Conservation (phyloP, 2,113 vertebrate genomes). For the Sakesphorus luctuosus region DNA sequence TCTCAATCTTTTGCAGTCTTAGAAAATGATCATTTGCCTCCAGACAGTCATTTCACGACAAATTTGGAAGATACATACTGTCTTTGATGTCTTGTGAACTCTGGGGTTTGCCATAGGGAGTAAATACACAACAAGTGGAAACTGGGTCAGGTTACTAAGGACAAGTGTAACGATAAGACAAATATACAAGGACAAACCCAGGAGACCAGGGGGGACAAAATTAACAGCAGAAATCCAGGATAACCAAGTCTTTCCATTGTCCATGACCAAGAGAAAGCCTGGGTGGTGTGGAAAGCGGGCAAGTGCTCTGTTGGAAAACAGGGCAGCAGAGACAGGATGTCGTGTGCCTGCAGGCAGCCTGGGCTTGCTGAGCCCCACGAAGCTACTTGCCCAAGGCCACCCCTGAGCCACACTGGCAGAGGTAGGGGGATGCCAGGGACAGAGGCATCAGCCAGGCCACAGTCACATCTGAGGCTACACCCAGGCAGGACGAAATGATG, state of each 20-base stretch:
- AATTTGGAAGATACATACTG: background rate
- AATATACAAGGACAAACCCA: background rate
- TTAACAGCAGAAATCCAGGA: background rate
- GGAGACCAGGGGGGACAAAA: background rate
- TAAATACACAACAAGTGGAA: background rate
- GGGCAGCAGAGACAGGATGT: background rate
- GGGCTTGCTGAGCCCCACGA: background rate
- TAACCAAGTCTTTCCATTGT: background rate
- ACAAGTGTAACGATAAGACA: background rate
- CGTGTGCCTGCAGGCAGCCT: rapidly evolving
- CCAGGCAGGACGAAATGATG: rapidly evolving
- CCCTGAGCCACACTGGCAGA: rapidly evolving
- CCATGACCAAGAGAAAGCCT: background rate
- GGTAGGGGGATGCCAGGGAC: rapidly evolving
- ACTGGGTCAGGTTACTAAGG: conserved; percentile 12
- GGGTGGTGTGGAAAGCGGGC: background rate
- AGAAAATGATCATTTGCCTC: background rate
- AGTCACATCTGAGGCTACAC: background rate
- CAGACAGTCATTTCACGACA: background rate
- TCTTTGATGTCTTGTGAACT: background rate
- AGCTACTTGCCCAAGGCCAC: rapidly evolving
- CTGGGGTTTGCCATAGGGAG: background rate
- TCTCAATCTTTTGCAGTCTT: background rate
- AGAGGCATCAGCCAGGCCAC: rapidly evolving
- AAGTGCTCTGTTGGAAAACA: rapidly evolving